Conservation (phyloP, 2,797 vertebrate genomes). For the Arctocebus calabarensis region DNA sequence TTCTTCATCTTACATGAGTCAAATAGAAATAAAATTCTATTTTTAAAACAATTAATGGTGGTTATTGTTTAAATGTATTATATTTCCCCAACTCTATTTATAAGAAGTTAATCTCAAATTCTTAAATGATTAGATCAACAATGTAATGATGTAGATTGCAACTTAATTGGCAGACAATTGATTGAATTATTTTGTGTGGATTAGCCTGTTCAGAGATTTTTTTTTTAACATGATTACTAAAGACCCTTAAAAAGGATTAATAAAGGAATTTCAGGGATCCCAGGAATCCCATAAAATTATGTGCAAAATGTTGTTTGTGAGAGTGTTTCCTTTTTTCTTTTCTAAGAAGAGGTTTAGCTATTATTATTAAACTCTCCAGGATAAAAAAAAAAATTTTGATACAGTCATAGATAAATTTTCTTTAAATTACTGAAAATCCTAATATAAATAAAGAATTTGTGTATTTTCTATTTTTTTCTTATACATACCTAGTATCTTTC, state of each 20-base stretch:
- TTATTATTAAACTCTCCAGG: slow-evolving; percentile 1
- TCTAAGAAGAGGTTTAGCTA: neutral
- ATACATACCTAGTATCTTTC: neutral
- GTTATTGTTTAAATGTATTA: no score
- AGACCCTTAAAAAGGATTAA: neutral
- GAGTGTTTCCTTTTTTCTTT: neutral
- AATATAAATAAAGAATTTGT: neutral
- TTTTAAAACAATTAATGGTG: neutral
- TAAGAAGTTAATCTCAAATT: slow-evolving; percentile 25
- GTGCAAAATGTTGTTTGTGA: neutral
- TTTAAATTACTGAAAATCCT: slow-evolving; percentile 32
- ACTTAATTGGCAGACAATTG: neutral
- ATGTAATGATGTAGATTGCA: neutral
- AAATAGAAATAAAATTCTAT: slow-evolving; percentile 7
- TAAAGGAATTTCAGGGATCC: neutral
- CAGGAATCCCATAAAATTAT: neutral
- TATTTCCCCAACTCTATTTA: neutral
- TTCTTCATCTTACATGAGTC: neutral
- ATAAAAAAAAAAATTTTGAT: neutral
- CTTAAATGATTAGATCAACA: neutral
- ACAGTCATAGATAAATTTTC: neutral
- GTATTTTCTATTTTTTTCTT: neutral
- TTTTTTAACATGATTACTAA: neutral
- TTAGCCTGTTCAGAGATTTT: neutral
- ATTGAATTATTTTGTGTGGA: neutral